phyloP scores from a whole-genome alignment of 2,888 invertebrate genomes.

The Athripsodes cinereus region DNA sequence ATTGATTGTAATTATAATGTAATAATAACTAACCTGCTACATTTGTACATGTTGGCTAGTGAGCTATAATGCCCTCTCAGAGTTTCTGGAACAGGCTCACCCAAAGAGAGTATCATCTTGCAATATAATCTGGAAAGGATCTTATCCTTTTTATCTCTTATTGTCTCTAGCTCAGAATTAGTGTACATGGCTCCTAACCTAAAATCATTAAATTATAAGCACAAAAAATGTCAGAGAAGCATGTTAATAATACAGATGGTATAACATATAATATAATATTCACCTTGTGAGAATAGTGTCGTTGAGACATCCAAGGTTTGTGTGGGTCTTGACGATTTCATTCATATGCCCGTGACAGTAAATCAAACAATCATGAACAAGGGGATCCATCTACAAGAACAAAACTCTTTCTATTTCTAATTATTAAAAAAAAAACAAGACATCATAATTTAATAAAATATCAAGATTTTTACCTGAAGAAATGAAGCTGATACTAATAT shows the following conservation, averaged over 20 bases:
- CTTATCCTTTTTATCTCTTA: constrained; percentile 84
- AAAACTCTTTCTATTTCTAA: neutral
- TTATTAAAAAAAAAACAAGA: no score
- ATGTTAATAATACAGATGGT: no score
- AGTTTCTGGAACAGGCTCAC: constrained; percentile 69
- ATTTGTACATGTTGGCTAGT: constrained; percentile 70
- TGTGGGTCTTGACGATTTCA: constrained; percentile 78
- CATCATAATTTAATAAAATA: no score
- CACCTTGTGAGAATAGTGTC: constrained; percentile 63
- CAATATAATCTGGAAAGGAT: constrained; percentile 79
- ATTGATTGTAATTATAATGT: neutral
- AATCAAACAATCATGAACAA: constrained; percentile 77
- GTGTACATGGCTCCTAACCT: constrained; percentile 84
- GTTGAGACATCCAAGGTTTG: constrained; percentile 83
- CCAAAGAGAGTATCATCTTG: constrained; percentile 72
- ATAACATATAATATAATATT: neutral
- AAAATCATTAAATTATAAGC: constrained; percentile 14
- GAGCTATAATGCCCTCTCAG: constrained; percentile 76
- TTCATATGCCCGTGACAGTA: constrained; percentile 84
- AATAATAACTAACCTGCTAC: constrained; percentile 46
- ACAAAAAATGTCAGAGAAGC: no score
- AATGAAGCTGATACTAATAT: constrained; percentile 93
- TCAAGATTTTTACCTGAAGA: constrained; percentile 49
- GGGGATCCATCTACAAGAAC: constrained; percentile 71
- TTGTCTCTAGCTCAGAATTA: constrained; percentile 76